Conservation (phyloP, 1,140 invertebrate species). For the Tetranychus cinnabarinus region DNA sequence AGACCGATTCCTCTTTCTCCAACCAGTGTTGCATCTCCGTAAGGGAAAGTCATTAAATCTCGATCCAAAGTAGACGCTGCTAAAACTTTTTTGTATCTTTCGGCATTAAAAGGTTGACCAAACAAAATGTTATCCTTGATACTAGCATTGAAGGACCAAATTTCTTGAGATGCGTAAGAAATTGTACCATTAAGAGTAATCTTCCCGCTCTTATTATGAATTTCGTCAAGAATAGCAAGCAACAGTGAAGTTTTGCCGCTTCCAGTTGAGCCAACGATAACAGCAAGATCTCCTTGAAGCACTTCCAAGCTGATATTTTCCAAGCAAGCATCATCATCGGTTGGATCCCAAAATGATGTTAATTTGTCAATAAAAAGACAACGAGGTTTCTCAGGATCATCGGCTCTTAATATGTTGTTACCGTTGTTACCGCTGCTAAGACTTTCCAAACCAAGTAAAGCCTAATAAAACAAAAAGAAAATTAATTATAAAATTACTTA, state of each 20-base stretch:
- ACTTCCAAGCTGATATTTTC: constrained; percentile 15
- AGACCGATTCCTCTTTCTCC: constrained; percentile 26
- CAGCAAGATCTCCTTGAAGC: constrained; percentile 19
- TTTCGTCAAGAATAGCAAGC: constrained; percentile 31
- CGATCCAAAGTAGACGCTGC: constrained; percentile 14
- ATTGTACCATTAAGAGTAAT: constrained; percentile 25
- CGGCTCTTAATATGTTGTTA: neutral
- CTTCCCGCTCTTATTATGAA: constrained; percentile 21
- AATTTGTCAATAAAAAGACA: too few species aligned
- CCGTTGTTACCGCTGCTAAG: neutral
- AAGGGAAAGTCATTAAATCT: constrained; percentile 20
- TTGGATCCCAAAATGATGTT: neutral
- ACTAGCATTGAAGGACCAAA: constrained; percentile 42
- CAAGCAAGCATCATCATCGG: neutral
- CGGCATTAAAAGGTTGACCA: constrained; percentile 23
- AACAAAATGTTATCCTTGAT: constrained; percentile 30
- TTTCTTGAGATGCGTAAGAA: constrained; percentile 67
- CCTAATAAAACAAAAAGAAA: neutral
- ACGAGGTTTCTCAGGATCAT: neutral
- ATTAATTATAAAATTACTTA: too few species aligned
- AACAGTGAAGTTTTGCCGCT: constrained; percentile 28
- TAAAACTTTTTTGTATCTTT: constrained; percentile 18
- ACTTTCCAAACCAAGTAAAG: too few species aligned
- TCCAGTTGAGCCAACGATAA: constrained; percentile 25
- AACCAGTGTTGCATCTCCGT: constrained; percentile 25